Conservation (phyloP, 1,140 invertebrate species). For the Pachypeltis micranthus region DNA sequence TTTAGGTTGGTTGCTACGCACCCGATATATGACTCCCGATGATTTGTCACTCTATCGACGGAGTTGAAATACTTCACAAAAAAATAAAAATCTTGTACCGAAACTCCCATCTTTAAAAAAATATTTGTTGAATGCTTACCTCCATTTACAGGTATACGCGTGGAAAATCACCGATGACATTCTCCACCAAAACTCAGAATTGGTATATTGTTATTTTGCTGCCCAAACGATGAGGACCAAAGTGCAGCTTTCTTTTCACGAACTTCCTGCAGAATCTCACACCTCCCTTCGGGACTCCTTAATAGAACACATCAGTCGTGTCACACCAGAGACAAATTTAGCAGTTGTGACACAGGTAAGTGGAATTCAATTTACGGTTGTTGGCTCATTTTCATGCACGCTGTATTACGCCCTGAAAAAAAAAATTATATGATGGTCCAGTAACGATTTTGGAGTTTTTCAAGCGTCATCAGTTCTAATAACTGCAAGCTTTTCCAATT, state of each 20-base stretch:
- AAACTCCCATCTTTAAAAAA: background rate
- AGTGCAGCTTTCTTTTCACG: slow-evolving; percentile 84
- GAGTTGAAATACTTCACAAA: too few species aligned
- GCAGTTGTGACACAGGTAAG: slow-evolving; percentile 79
- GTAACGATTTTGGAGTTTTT: too few species aligned
- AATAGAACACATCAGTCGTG: slow-evolving; percentile 74
- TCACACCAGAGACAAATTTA: slow-evolving; percentile 65
- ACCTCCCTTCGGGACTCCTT: slow-evolving; percentile 80
- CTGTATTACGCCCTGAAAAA: too few species aligned
- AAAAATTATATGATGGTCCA: too few species aligned
- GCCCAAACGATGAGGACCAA: slow-evolving; percentile 96
- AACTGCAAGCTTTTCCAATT: too few species aligned
- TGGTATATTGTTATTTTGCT: slow-evolving; percentile 92
- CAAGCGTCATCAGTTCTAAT: too few species aligned
- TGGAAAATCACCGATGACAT: slow-evolving; percentile 94
- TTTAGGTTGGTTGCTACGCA: too few species aligned
- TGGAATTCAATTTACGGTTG: too few species aligned
- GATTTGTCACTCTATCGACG: too few species aligned
- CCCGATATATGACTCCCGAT: too few species aligned
- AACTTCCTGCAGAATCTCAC: slow-evolving; percentile 76
- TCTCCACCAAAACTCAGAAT: slow-evolving; percentile 67
- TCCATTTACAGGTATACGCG: slow-evolving; percentile 59
- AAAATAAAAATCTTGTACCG: background rate
- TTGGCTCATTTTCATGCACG: too few species aligned
- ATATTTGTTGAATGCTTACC: slow-evolving; percentile 24